A percentile compares a stretch with the other conserved stretches of the same genome.
Evolutionary conservation across 2,888 invertebrate species (phyloP).

Genomic region (Drosophila vallismaia): DNA sequence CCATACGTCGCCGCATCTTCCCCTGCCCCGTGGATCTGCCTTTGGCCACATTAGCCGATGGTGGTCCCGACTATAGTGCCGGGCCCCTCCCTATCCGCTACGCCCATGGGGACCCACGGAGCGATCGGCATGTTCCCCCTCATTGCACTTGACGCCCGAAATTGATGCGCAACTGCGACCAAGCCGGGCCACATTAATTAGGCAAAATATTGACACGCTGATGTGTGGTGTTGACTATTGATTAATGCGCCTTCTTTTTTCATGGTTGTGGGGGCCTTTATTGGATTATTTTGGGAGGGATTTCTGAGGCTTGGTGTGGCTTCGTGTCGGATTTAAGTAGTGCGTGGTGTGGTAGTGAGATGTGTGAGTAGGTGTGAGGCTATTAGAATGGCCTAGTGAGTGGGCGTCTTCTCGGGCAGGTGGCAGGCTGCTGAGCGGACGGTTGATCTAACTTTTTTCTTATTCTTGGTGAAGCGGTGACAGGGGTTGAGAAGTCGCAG

Average conservation of each 20-base stretch:
- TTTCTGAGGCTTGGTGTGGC: constrained; percentile 9
- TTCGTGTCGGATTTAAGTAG: constrained; percentile 7
- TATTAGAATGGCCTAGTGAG: not conserved
- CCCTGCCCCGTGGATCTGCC: constrained; percentile 5
- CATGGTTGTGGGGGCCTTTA: constrained; percentile 33
- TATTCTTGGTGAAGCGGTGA: constrained; percentile 1
- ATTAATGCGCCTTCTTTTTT: constrained; percentile 54
- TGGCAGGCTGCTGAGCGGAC: not conserved
- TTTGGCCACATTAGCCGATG: constrained; percentile 63
- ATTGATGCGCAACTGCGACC: constrained; percentile 64
- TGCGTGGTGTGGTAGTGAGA: constrained; percentile 1
- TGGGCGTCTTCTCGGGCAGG: constrained; percentile 2
- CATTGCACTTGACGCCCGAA: constrained; percentile 72
- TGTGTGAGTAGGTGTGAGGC: not conserved
- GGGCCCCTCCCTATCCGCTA: constrained; percentile 1
- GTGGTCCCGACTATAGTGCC: constrained; percentile 55
- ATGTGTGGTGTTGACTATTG: constrained; percentile 61
- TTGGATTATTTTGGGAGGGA: constrained; percentile 36
- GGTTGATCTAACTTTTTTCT: not conserved
- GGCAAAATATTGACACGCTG: constrained; percentile 73
- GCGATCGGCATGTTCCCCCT: constrained; percentile 41
- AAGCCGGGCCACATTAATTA: constrained; percentile 71
- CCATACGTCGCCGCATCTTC: constrained; percentile 58
- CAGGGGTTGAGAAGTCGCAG: constrained; percentile 45
- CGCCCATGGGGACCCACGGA: constrained; percentile 47